These are phyloP conservation scores for Pomacea canaliculata DNA, from an alignment of 2,888 invertebrate species.

Conservation along the genomic window DNA sequence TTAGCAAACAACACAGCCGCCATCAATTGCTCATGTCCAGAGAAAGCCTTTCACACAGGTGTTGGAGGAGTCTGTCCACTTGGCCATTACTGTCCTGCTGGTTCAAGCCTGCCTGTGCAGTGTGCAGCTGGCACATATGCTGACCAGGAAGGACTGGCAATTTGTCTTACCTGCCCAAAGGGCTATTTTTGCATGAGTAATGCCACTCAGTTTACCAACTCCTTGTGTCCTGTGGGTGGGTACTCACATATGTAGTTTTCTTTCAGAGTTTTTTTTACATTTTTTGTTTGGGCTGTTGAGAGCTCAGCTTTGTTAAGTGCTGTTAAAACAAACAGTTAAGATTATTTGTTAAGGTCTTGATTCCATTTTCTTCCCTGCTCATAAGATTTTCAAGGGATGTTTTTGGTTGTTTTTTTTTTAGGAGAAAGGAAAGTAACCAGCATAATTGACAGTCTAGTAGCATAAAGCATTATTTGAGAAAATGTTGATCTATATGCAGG, in stretches of 20 bases:
- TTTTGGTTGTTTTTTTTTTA: background rate
- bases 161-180: constrained; percentile 45
- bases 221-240: constrained; percentile 49
- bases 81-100: constrained; percentile 60
- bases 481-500: constrained; percentile 40
- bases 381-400: background rate
- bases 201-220: constrained; percentile 42
- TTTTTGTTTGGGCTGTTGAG: background rate
- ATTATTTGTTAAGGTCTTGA: no score
- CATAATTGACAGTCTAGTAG: no score
- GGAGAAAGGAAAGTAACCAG: background rate
- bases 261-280: background rate
- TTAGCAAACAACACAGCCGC: constrained; percentile 42
- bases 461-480: no score
- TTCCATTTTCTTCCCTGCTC: background rate
- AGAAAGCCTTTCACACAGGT: constrained; percentile 53
- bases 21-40: constrained; percentile 50
- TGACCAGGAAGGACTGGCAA: constrained; percentile 40
- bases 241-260: background rate
- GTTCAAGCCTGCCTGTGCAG: constrained; percentile 39
- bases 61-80: constrained; percentile 61
- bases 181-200: constrained; percentile 53
- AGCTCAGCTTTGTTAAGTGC: no score
- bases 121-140: constrained; percentile 51
- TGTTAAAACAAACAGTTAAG: no score